Evolutionary conservation across 2,888 invertebrate species (phyloP).

Genomic region (Tromatobia lineatoria): DNA sequence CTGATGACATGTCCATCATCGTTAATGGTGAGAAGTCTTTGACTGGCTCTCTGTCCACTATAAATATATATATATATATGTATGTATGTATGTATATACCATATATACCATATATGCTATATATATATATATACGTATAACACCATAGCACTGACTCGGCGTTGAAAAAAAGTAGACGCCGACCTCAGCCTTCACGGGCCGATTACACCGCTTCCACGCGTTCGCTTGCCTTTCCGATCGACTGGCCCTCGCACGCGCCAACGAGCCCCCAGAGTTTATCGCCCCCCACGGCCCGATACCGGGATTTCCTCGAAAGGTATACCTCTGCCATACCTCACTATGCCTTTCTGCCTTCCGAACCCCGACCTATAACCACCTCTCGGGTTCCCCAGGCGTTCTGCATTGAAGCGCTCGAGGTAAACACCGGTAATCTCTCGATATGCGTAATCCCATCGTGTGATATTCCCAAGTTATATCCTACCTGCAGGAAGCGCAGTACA

Average conservation of each 20-base stretch:
- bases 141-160: neutral
- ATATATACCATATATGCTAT: too few species aligned
- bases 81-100: too few species aligned
- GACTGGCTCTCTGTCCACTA: neutral
- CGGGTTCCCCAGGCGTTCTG: conserved; percentile 3
- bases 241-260: conserved; percentile 37
- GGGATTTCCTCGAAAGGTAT: conserved; percentile 44
- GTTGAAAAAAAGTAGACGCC: conserved; percentile 2
- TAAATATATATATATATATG: too few species aligned
- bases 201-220: conserved; percentile 31
- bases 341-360: conserved; percentile 12
- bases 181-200: conserved; percentile 29
- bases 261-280: conserved; percentile 47
- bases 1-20: conserved; percentile 32
- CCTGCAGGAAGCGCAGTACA: neutral
- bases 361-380: conserved; percentile 17
- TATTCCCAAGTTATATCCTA: conserved; percentile 21
- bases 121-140: neutral
- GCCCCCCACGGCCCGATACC: conserved; percentile 24
- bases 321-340: neutral
- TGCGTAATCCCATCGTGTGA: conserved; percentile 27
- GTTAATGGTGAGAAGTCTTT: conserved; percentile 7
- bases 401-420: conserved; percentile 6
- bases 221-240: conserved; percentile 49
- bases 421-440: conserved; percentile 52